These are phyloP conservation scores for Platanista minor DNA, from an alignment of 2,113 vertebrate genomes.

Conservation along the genomic window DNA sequence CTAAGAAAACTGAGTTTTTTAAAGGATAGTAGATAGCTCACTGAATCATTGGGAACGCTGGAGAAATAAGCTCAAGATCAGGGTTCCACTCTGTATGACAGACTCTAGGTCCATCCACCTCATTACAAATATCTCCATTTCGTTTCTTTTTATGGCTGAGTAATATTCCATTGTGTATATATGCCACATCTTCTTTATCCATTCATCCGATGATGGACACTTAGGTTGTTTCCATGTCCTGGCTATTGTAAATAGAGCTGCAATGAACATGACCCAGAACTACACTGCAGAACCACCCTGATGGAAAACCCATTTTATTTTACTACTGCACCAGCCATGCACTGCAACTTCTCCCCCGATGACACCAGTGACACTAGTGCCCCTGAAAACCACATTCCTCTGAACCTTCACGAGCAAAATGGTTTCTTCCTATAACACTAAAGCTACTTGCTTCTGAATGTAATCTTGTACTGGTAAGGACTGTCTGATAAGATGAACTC, in stretches of 20 bases:
- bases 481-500: neutral
- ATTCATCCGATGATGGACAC: too few relatives aligned
- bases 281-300: neutral
- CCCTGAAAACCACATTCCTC: neutral
- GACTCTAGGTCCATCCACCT: too few relatives aligned
- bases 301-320: neutral
- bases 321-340: fast-evolving
- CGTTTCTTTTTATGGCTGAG: too few relatives aligned
- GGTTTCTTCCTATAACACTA: neutral
- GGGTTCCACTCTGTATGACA: too few relatives aligned
- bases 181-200: too few relatives aligned
- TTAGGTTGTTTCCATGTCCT: too few relatives aligned
- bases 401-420: neutral
- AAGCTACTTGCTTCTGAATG: neutral
- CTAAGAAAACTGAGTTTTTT: neutral
- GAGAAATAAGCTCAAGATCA: neutral
- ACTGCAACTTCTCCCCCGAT: neutral
- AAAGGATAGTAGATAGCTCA: neutral
- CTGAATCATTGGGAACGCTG: neutral
- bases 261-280: neutral
- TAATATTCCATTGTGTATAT: too few relatives aligned
- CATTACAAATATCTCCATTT: too few relatives aligned
- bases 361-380: neutral
- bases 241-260: too few relatives aligned
- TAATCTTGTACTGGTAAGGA: neutral